A percentile compares a stretch with the other conserved stretches of the same genome.
Conservation (phyloP, 1,140 invertebrate genomes). For the Pantala flavescens region DNA sequence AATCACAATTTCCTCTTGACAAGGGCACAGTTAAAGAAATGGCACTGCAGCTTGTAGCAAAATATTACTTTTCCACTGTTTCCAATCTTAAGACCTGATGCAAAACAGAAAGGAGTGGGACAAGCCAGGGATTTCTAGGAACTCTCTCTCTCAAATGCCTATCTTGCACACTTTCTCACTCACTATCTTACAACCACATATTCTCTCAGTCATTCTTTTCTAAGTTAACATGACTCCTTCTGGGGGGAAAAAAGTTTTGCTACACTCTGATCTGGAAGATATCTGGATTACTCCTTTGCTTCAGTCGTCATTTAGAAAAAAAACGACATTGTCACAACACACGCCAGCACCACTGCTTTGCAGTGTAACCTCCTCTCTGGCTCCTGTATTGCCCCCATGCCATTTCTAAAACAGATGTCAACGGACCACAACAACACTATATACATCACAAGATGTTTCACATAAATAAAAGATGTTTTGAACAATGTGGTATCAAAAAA, state of each 20-base stretch:
- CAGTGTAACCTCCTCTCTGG: slow-evolving; percentile 6
- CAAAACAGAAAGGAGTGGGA: slow-evolving; percentile 13
- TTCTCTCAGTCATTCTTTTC: background rate
- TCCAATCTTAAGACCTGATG: slow-evolving; percentile 12
- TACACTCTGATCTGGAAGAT: slow-evolving; percentile 19
- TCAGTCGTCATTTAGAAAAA: slow-evolving; percentile 14
- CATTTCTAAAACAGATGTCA: slow-evolving; percentile 22
- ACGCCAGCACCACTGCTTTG: background rate
- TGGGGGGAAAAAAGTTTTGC: slow-evolving; percentile 4
- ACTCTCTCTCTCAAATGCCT: slow-evolving; percentile 17
- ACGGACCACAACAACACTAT: slow-evolving; percentile 19
- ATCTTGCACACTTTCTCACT: slow-evolving; percentile 14
- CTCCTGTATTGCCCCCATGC: slow-evolving; percentile 18
- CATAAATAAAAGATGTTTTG: slow-evolving; percentile 22
- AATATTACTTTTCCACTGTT: slow-evolving; percentile 17
- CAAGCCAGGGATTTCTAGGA: slow-evolving; percentile 18
- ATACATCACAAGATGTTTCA: slow-evolving; percentile 21
- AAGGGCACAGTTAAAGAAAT: slow-evolving; percentile 22
- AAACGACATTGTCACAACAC: slow-evolving; percentile 12
- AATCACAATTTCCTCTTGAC: slow-evolving; percentile 22
- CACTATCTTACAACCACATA: slow-evolving; percentile 11
- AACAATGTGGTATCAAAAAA: slow-evolving; percentile 21
- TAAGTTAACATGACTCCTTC: background rate
- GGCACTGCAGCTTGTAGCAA: slow-evolving; percentile 18
- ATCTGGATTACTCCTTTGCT: slow-evolving; percentile 18